These are phyloP conservation scores for Dendrolimus punctatus DNA, from an alignment of 1,140 invertebrate species.

Conservation along the genomic window DNA sequence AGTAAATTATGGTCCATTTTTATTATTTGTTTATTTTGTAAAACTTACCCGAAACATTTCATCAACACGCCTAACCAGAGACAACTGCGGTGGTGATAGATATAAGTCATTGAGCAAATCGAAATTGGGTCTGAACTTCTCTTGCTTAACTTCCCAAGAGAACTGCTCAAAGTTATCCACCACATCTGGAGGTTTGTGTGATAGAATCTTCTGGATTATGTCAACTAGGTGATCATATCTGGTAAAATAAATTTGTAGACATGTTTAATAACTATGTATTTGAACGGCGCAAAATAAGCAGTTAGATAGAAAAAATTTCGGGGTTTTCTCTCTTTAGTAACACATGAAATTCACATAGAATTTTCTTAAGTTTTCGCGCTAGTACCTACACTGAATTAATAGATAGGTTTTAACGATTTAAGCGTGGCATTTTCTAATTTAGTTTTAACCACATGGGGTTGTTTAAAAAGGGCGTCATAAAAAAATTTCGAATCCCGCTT, in stretches of 20 bases:
- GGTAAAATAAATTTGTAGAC: not conserved
- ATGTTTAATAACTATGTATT: no score
- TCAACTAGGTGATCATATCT: constrained; percentile 79
- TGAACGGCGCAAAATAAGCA: no score
- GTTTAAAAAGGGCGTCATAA: no score
- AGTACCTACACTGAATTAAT: no score
- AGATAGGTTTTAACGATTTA: no score
- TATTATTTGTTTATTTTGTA: constrained; percentile 13
- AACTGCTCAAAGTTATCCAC: constrained; percentile 78
- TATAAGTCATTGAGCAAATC: constrained; percentile 74
- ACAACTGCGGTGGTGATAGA: constrained; percentile 60
- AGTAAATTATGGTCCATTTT: constrained; percentile 1
- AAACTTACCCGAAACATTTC: constrained; percentile 59
- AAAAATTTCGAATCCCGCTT: no score
- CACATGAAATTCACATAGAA: no score
- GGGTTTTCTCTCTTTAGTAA: no score
- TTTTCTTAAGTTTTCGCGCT: no score
- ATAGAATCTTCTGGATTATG: constrained; percentile 74
- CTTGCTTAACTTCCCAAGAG: constrained; percentile 75
- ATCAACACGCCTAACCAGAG: constrained; percentile 40
- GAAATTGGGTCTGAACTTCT: constrained; percentile 70
- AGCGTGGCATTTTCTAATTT: no score
- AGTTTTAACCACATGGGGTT: no score
- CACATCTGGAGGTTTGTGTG: constrained; percentile 75
- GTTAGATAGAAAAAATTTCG: no score